These are phyloP conservation scores for Zaprionus obscuricornis DNA, from an alignment of 2,888 invertebrate genomes.

Conservation along the genomic window DNA sequence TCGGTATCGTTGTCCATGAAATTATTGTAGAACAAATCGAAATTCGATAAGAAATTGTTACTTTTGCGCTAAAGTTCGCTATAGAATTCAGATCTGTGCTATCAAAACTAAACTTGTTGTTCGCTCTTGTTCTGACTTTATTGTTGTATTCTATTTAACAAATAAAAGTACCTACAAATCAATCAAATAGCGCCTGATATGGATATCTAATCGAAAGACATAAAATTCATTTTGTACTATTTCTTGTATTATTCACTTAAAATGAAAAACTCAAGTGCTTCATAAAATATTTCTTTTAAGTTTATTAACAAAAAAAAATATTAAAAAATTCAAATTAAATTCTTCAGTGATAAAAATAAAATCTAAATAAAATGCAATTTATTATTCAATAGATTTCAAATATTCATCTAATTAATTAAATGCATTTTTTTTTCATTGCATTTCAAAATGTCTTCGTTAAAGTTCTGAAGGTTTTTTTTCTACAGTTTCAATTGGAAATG, in stretches of 20 bases:
- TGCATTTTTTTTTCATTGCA: too few species aligned
- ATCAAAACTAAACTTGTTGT: conserved; percentile 15
- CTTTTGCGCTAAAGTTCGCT: conserved; percentile 2
- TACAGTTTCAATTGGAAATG: too few species aligned
- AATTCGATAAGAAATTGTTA: conserved; percentile 49
- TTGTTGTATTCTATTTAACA: conserved; percentile 23
- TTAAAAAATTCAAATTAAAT: too few species aligned
- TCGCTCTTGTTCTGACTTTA: background rate
- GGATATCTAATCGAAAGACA: conserved; percentile 67
- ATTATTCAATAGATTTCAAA: too few species aligned
- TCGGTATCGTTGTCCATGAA: conserved; percentile 54
- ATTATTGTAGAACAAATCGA: conserved; percentile 49
- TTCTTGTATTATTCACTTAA: background rate
- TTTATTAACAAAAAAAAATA: too few species aligned
- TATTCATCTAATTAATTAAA: too few species aligned
- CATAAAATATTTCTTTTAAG: background rate
- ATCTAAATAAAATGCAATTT: too few species aligned
- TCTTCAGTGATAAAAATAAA: too few species aligned
- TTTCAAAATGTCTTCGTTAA: too few species aligned
- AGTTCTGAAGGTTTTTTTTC: too few species aligned
- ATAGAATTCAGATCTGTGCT: conserved; percentile 40
- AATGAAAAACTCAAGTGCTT: conserved; percentile 9
- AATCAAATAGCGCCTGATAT: conserved; percentile 63
- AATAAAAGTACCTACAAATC: conserved; percentile 51
- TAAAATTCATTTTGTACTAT: conserved; percentile 33